A percentile compares a stretch with the other conserved stretches of the same genome.
Evolutionary conservation across 2,113 vertebrate species (phyloP).

Genomic region (Mustela lutreola): DNA sequence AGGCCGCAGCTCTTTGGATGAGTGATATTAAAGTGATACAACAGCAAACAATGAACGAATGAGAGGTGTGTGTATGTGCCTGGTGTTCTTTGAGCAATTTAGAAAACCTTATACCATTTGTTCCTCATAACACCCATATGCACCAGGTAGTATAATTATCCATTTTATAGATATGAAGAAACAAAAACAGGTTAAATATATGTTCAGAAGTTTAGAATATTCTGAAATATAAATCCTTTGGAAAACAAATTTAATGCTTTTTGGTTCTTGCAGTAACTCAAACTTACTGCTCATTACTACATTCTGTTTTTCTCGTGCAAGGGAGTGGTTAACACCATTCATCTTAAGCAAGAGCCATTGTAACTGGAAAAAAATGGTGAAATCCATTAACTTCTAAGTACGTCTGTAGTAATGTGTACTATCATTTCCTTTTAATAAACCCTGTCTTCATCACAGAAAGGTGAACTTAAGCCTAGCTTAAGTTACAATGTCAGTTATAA

Average conservation of each 20-base stretch:
- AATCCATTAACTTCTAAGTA: neutral
- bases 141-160: neutral
- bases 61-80: neutral
- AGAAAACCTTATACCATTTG: neutral
- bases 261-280: neutral
- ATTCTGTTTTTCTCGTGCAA: neutral
- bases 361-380: neutral
- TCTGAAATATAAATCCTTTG: neutral
- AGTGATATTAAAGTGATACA: neutral
- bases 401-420: neutral
- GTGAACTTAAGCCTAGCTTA: neutral
- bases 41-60: neutral
- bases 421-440: neutral
- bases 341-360: neutral
- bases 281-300: neutral
- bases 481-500: too few relatives aligned
- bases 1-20: neutral
- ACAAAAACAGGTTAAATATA: neutral
- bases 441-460: neutral
- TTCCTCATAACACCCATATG: neutral
- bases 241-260: neutral
- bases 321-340: neutral
- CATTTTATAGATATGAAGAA: neutral
- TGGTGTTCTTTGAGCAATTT: neutral
- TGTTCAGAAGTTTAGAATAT: neutral